These are phyloP conservation scores for Australoheros facetus DNA, from an alignment of 2,797 vertebrate genomes.

Conservation along the genomic window DNA sequence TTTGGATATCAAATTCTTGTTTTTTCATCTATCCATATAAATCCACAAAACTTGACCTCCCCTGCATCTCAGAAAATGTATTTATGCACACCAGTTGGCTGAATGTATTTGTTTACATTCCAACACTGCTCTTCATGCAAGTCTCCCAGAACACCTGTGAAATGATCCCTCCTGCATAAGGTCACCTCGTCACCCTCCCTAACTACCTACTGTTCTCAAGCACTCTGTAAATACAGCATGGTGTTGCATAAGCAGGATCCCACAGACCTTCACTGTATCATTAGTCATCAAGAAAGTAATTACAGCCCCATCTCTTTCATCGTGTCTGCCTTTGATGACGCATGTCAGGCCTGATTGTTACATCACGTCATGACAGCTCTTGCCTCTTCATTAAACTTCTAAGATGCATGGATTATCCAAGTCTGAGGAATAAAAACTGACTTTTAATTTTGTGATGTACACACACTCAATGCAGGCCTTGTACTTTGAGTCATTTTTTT, in stretches of 20 bases:
- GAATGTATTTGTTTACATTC: neutral
- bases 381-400: neutral
- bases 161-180: neutral
- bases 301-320: neutral
- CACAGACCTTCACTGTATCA: neutral
- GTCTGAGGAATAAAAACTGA: neutral
- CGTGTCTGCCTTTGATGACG: conserved; percentile 5
- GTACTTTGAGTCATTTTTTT: neutral
- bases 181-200: neutral
- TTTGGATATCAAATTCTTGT: neutral
- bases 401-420: neutral
- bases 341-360: conserved; percentile 1
- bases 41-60: neutral
- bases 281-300: conserved; percentile 7
- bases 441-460: neutral
- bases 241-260: conserved; percentile 18
- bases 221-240: neutral
- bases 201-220: conserved; percentile 5
- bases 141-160: neutral
- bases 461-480: neutral
- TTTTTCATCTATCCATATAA: no score
- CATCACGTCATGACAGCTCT: neutral
- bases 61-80: neutral
- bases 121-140: neutral
- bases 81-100: neutral